phyloP scores from a whole-genome alignment of 2,113 vertebrate genomes.

The Trochalopteron elliotii region DNA sequence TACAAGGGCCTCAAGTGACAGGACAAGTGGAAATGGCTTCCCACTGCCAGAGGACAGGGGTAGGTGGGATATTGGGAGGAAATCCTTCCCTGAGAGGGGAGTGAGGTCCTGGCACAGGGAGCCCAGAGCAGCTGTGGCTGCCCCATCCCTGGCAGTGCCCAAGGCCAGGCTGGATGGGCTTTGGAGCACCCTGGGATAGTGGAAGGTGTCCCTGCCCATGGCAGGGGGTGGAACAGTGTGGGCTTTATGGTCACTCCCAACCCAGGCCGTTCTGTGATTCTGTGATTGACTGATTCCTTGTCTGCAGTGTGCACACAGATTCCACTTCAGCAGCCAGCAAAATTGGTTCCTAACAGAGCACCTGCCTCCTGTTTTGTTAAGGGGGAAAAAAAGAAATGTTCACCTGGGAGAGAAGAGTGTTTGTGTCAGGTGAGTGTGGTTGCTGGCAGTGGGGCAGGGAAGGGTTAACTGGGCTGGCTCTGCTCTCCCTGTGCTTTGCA shows the following conservation, averaged over 20 bases:
- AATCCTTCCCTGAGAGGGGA: not conserved
- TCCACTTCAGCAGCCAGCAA: not conserved
- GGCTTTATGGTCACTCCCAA: not conserved
- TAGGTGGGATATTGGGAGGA: not conserved
- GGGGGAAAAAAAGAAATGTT: not conserved
- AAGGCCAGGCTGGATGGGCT: fast-evolving
- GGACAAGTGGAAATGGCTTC: not conserved
- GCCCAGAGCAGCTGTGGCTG: not conserved
- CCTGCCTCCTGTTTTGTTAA: not conserved
- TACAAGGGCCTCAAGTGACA: not conserved
- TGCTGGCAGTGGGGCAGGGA: not conserved
- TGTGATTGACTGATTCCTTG: not conserved
- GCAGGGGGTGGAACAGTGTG: not conserved
- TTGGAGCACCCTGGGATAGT: fast-evolving
- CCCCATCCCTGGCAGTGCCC: not conserved
- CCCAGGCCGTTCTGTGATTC: not conserved
- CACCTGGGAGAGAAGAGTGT: not conserved
- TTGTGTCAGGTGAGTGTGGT: fast-evolving
- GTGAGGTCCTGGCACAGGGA: not conserved
- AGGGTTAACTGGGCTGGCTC: not conserved
- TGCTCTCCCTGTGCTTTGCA: not conserved
- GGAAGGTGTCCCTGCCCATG: not conserved
- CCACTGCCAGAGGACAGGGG: not conserved
- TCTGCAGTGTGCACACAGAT: not conserved
- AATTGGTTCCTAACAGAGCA: not conserved